These are phyloP conservation scores for Hiodon alosoides DNA, from an alignment of 2,113 vertebrate genomes.

Conservation along the genomic window DNA sequence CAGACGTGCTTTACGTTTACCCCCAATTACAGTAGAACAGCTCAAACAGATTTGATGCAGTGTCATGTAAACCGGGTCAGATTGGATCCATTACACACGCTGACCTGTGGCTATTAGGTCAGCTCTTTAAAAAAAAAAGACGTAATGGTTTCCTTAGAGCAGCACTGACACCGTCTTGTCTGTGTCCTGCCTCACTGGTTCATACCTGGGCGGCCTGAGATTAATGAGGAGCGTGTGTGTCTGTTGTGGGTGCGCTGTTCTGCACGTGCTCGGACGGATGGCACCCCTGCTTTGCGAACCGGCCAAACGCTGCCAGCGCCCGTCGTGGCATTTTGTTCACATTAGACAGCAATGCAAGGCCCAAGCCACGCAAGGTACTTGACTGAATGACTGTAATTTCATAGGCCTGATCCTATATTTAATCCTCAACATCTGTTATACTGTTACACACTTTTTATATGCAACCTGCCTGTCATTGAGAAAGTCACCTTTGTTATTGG, in stretches of 20 bases:
- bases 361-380: too few species aligned
- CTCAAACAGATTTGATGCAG: neutral
- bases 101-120: neutral
- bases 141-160: conserved; percentile 7
- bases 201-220: neutral
- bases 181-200: neutral
- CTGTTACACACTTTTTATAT: too few species aligned
- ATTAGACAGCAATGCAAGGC: neutral
- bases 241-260: neutral
- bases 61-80: neutral
- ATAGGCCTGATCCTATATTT: too few species aligned
- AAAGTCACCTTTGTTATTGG: too few species aligned
- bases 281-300: neutral
- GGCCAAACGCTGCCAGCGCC: neutral
- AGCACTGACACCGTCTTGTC: neutral
- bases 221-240: neutral
- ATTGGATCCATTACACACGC: neutral
- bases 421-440: neutral
- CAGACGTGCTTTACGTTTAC: neutral
- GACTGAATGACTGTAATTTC: too few species aligned
- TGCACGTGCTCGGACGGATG: neutral
- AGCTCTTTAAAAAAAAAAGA: neutral
- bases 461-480: too few species aligned
- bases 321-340: neutral
- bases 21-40: neutral